phyloP scores from a whole-genome alignment of 1,140 invertebrate genomes.

The Drosophila pandora region DNA sequence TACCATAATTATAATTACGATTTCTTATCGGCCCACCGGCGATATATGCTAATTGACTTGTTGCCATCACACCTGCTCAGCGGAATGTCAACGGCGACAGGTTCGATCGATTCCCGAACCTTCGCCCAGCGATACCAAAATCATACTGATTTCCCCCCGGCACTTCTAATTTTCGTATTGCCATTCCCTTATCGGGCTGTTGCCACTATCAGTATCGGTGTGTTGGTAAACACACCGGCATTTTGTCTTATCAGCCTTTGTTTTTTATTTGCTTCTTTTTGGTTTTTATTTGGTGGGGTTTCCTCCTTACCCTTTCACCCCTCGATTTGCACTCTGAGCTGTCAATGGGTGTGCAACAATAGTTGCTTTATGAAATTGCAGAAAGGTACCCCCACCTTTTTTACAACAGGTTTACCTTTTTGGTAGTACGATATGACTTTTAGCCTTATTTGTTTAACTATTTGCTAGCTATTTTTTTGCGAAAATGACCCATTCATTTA shows the following conservation, averaged over 20 bases:
- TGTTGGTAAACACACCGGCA: constrained; percentile 71
- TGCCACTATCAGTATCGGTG: constrained; percentile 61
- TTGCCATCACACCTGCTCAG: constrained; percentile 47
- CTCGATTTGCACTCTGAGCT: constrained; percentile 5
- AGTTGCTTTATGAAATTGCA: constrained; percentile 1
- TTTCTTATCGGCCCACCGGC: constrained; percentile 46
- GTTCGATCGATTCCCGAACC: constrained; percentile 42
- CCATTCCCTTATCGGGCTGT: constrained; percentile 52
- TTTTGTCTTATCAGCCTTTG: constrained; percentile 62
- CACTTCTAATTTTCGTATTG: constrained; percentile 30
- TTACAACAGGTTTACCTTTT: neutral
- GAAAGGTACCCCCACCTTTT: constrained; percentile 3
- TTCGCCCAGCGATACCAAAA: constrained; percentile 55
- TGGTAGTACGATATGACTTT: too few species aligned
- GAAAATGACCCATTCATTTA: neutral
- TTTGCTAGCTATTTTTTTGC: neutral
- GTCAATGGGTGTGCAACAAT: constrained; percentile 22
- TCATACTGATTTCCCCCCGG: constrained; percentile 55
- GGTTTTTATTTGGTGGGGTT: constrained; percentile 19
- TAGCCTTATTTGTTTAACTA: too few species aligned
- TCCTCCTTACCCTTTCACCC: constrained; percentile 14
- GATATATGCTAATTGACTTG: constrained; percentile 62
- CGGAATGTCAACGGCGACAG: constrained; percentile 30
- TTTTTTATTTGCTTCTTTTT: constrained; percentile 34
- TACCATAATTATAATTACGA: constrained; percentile 63